Evolutionary conservation across 2,113 vertebrate species (phyloP), one percentile per base, ranked within the genome.

Genomic region (Okapia johnstoni): DNA sequence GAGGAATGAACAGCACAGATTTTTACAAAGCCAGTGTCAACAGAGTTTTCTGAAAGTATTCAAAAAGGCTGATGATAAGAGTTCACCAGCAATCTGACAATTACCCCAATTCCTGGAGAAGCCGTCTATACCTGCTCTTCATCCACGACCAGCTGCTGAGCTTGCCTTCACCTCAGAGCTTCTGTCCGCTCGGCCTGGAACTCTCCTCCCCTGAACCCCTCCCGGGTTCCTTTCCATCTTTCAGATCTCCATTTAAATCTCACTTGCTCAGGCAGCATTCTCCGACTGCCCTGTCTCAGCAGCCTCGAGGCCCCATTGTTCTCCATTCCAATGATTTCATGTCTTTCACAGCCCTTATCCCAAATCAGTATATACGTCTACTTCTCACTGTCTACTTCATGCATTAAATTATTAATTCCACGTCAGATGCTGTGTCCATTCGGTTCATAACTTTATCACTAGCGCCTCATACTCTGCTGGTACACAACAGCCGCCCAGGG

Each of bases 61-160:
- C 70, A 23, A n/a, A 55, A 50, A 73, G 28, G 30, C 8, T 40
- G 80, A 57, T 0, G n/a, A 55, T 21, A 8, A 85, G 36, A 80
- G 30, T 25, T 26, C 33, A 70, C 58, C 9, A 6, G 30, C 36
- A 26, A 9, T 23, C 3, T 85, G 83, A 73, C 43, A 88, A 15
- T 7, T 15, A 61, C 46, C 43, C 14, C 2, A 0, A 0, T 26
- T 46, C 43, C 21, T 0, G 15, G 15, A 40, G 48, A 66, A 43
- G 48, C 40, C 3, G 0, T 21, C 36, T 0, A 57, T 2, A 66
- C 28, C n/a, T 3, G 1, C 46, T 85, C 80, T 33, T 33, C 2
- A 5, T 8, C 17, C 26, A 15, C 3, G 43, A 48, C 10, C 3
- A 3, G 52, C 0, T 2, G 57, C 52, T 88, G 23, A 19, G 61